Evolutionary conservation across 2,797 vertebrate species (phyloP).

Genomic region (Aphelocoma californica): DNA sequence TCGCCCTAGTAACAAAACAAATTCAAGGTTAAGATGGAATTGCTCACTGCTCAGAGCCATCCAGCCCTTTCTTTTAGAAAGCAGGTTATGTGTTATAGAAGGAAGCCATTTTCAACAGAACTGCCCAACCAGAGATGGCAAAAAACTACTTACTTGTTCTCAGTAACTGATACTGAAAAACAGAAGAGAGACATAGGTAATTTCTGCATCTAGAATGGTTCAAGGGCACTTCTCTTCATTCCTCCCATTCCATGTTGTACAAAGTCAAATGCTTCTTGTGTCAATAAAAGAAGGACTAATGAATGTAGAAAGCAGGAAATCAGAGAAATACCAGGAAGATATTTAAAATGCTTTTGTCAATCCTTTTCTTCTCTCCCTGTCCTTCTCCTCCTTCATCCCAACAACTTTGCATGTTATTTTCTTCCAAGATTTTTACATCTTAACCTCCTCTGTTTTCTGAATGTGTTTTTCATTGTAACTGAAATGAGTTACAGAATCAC

Average conservation of each 20-base stretch:
- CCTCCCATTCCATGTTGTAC: neutral
- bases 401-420: neutral
- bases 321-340: neutral
- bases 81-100: neutral
- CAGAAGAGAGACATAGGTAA: neutral
- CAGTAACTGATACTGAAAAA: neutral
- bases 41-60: neutral
- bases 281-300: neutral
- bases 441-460: neutral
- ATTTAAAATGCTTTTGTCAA: neutral
- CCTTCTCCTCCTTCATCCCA: neutral
- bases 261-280: neutral
- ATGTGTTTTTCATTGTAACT: neutral
- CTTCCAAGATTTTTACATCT: neutral
- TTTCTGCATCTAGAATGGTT: neutral
- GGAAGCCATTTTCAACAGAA: neutral
- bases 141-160: neutral
- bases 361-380: neutral
- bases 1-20: neutral
- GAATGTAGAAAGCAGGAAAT: neutral
- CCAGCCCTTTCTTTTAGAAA: neutral
- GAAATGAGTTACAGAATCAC: neutral
- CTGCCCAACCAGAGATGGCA: neutral
- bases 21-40: neutral
- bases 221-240: neutral